Conservation (phyloP, 2,888 invertebrate genomes). For the Alloplasta piceator region DNA sequence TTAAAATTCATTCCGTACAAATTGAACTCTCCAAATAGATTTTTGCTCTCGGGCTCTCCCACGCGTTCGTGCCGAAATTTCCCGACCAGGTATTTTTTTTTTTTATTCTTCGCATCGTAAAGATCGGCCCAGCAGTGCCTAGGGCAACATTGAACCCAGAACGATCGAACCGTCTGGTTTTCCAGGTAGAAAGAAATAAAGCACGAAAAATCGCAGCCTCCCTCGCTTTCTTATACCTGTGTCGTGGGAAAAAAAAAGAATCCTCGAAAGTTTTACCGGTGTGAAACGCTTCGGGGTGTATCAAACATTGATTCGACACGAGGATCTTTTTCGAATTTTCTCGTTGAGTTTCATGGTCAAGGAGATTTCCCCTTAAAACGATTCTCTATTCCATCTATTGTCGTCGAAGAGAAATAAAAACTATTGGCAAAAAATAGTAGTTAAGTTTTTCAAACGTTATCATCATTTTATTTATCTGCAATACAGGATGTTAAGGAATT, state of each 20-base stretch:
- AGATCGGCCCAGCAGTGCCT: conserved; percentile 20
- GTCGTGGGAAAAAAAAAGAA: conserved; percentile 56
- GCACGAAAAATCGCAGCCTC: conserved; percentile 25
- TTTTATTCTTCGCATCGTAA: conserved; percentile 43
- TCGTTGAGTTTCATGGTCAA: neutral
- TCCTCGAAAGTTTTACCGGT: neutral
- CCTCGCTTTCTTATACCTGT: conserved; percentile 49
- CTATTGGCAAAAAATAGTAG: too few species aligned
- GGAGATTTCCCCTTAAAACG: neutral
- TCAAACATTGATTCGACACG: conserved; percentile 1
- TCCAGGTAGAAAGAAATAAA: conserved; percentile 53
- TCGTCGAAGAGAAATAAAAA: neutral
- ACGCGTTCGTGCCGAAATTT: conserved; percentile 41
- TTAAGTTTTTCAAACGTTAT: too few species aligned
- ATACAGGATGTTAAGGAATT: too few species aligned
- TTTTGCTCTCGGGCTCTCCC: conserved; percentile 38
- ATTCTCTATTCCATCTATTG: neutral
- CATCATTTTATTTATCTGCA: too few species aligned
- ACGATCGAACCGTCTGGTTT: conserved; percentile 44
- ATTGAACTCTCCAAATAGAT: conserved; percentile 46
- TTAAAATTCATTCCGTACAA: conserved; percentile 41
- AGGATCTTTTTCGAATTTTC: neutral
- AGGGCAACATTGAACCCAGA: conserved; percentile 22
- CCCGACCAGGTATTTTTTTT: conserved; percentile 42
- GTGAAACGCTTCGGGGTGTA: conserved; percentile 23